A percentile compares a stretch with the other conserved stretches of the same genome.
phyloP scores from a whole-genome alignment of 2,797 vertebrate species.

The Scarus forsteni region DNA sequence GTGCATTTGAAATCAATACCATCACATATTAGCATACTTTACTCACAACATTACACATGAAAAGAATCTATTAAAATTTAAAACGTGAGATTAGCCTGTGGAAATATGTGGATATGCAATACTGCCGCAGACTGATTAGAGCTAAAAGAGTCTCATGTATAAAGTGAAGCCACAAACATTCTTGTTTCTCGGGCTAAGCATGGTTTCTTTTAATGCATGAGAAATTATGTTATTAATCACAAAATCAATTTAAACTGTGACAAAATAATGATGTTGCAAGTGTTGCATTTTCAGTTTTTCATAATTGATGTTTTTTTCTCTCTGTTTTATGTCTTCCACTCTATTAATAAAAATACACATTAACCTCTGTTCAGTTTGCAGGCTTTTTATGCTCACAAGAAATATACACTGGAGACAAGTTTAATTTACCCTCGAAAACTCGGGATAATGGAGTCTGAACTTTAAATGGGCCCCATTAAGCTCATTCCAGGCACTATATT shows the following conservation, averaged over 20 bases:
- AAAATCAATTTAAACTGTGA: neutral
- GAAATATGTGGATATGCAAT: neutral
- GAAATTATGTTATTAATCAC: neutral
- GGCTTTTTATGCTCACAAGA: neutral
- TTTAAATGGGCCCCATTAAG: neutral
- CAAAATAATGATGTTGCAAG: neutral
- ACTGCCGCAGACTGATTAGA: neutral
- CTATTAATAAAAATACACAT: neutral
- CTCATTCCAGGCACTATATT: neutral
- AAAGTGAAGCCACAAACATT: neutral
- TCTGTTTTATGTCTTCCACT: neutral
- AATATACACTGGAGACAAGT: neutral
- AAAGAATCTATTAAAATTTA: neutral
- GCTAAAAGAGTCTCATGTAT: neutral
- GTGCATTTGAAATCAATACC: slow-evolving; percentile 5
- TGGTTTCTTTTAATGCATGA: neutral
- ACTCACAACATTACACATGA: neutral
- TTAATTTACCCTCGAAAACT: neutral
- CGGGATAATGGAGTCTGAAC: neutral
- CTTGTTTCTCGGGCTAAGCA: neutral
- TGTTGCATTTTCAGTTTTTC: neutral
- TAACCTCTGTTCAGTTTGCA: neutral
- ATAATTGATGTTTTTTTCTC: neutral
- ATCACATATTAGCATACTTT: neutral
- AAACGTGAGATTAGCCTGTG: neutral